Evolutionary conservation across 2,888 invertebrate genomes (phyloP), one percentile per base, ranked within the genome.

Genomic region (Sclerodermus sp.): DNA sequence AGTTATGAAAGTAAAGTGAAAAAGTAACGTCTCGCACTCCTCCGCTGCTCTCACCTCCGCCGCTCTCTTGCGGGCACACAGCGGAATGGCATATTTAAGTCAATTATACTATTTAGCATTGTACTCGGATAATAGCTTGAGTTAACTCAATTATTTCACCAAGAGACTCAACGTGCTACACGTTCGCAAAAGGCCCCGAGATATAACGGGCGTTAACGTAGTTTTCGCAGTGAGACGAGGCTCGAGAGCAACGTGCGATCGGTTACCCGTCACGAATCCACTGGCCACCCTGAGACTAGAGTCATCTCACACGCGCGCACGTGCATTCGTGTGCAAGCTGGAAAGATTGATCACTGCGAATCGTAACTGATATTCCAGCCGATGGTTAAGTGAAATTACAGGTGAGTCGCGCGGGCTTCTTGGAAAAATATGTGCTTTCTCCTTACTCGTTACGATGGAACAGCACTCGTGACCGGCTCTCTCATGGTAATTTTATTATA

Each of bases 1-100:
- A 73, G 75, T 74, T 75, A 75, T 75, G 74, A 75, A 74, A 75
- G 74, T 75, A 74, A 75, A 75, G 75, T 75, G 75, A 75, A 75
- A 75, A 75, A 75, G 74, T 75, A 74, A 74, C 69, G 67, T 64
- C 63, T 49, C 46, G 44, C 38, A 49, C 37, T 47, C 50, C 53
- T 41, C 52, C 39, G 49, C 41, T 34, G 34, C 34, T 34, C 12
- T 16, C 38, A 45, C 36, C 36, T 41, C 42, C 18, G n/a, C 18
- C 39, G 23, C 23, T 39, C 34, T 38, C 16, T 38, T 38, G 38
- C 38, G 15, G 34, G 41, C 56, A 48, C 53, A 47, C 53, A 55
- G 51, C 55, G 58, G 59, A 57, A 66, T 59, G 59, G 66, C 62
- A 66, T 66, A 65, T 67, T 72, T 69, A 68, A 73, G 68, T 70